These are phyloP conservation scores for Leucophenga varia DNA, from an alignment of 1,140 invertebrate genomes.

Conservation along the genomic window DNA sequence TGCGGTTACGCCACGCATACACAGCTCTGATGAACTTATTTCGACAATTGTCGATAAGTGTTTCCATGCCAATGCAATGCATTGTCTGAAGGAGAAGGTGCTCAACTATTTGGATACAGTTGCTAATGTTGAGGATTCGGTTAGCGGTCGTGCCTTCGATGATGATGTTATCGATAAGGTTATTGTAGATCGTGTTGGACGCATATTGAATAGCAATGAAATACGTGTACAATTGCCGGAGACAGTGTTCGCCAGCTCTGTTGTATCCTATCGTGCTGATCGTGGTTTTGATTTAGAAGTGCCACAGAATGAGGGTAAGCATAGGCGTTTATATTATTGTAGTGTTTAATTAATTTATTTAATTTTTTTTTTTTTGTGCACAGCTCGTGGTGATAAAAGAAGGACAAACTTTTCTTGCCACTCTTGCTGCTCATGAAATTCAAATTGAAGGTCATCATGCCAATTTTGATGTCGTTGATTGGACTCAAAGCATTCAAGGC, in stretches of 20 bases:
- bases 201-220: constrained; percentile 70
- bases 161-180: constrained; percentile 71
- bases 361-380: not conserved
- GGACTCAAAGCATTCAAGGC: constrained; percentile 81
- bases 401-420: constrained; percentile 79
- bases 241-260: constrained; percentile 68
- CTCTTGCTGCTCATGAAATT: constrained; percentile 76
- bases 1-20: constrained; percentile 61
- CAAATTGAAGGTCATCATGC: constrained; percentile 80
- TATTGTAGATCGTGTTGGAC: constrained; percentile 69
- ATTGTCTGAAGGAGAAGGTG: constrained; percentile 73
- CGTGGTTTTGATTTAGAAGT: constrained; percentile 66
- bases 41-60: constrained; percentile 72
- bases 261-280: constrained; percentile 68
- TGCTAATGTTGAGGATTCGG: constrained; percentile 66
- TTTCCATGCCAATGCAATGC: constrained; percentile 65
- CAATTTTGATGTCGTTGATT: constrained; percentile 75
- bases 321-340: constrained; percentile 10
- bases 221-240: constrained; percentile 71
- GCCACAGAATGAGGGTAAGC: constrained; percentile 59
- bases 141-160: constrained; percentile 59
- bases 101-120: constrained; percentile 71
- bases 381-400: constrained; percentile 60
- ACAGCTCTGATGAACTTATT: constrained; percentile 67
- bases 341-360: not conserved